phyloP scores from a whole-genome alignment of 2,888 invertebrate species.

The Hirudinaria manillensis region DNA sequence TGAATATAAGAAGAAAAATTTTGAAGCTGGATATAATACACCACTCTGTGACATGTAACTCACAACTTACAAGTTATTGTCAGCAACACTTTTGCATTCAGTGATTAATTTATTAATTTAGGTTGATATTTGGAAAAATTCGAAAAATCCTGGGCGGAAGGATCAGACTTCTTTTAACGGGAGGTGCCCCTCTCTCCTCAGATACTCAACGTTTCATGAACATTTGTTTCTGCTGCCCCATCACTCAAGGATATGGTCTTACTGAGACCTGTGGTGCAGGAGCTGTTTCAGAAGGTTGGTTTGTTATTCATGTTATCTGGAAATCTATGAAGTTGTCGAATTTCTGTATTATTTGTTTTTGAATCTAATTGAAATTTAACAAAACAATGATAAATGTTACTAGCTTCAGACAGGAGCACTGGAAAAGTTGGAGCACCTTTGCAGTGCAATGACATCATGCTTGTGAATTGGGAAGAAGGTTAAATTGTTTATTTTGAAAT shows the following conservation, averaged over 20 bases:
- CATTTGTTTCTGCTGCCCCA: slow-evolving; percentile 79
- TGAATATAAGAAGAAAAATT: slow-evolving; percentile 82
- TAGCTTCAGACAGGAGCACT: slow-evolving; percentile 63
- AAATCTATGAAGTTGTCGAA: neutral
- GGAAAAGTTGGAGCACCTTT: slow-evolving; percentile 85
- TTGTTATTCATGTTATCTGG: neutral
- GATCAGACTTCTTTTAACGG: slow-evolving; percentile 78
- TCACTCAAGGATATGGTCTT: slow-evolving; percentile 89
- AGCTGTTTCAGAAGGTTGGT: slow-evolving; percentile 50
- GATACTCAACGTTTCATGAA: slow-evolving; percentile 91
- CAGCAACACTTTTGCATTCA: neutral
- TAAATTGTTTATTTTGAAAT: slow-evolving; percentile 22
- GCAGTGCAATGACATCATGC: slow-evolving; percentile 73
- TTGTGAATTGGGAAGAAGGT: slow-evolving; percentile 87
- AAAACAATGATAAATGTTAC: neutral
- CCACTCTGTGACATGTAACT: slow-evolving; percentile 56
- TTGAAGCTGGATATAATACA: slow-evolving; percentile 60
- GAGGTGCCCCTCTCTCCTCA: slow-evolving; percentile 89
- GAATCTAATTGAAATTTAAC: too few species aligned
- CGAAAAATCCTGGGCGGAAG: slow-evolving; percentile 73
- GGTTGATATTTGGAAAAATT: slow-evolving; percentile 64
- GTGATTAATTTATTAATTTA: slow-evolving; percentile 42
- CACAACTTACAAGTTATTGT: slow-evolving; percentile 32
- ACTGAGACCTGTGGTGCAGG: slow-evolving; percentile 95
- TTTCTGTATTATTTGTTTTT: too few species aligned